phyloP scores from a whole-genome alignment of 2,113 vertebrate species.

The Trematomus loennbergii region DNA sequence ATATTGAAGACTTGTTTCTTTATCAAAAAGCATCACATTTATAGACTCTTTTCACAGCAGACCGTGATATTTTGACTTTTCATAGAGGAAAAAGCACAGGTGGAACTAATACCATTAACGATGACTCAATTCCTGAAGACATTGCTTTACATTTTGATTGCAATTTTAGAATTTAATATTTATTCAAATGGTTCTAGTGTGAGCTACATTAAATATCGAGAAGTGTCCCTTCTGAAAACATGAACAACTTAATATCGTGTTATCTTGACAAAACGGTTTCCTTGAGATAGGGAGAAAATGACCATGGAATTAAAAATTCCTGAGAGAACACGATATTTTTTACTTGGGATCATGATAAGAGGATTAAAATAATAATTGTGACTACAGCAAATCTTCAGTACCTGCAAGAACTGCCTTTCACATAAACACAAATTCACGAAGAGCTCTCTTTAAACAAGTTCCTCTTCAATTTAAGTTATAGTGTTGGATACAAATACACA shows the following conservation, averaged over 20 bases:
- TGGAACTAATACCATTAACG: too few relatives aligned
- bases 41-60: too few relatives aligned
- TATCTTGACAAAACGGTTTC: neutral
- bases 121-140: too few relatives aligned
- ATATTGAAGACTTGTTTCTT: too few relatives aligned
- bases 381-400: neutral
- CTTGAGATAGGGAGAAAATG: neutral
- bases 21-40: too few relatives aligned
- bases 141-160: too few relatives aligned
- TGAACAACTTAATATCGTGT: neutral
- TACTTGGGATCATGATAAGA: constrained; percentile 6
- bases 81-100: too few relatives aligned
- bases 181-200: neutral
- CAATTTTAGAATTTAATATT: too few relatives aligned
- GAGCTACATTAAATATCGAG: neutral
- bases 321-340: neutral
- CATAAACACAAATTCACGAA: constrained; percentile 10
- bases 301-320: neutral
- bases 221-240: neutral
- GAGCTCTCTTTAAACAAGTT: constrained; percentile 30
- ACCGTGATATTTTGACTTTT: too few relatives aligned
- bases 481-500: constrained; percentile 27
- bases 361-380: constrained; percentile 9
- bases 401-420: neutral
- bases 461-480: constrained; percentile 5